Evolutionary conservation across 2,888 invertebrate species (phyloP).

Genomic region (Chrysotoxum bicinctum): DNA sequence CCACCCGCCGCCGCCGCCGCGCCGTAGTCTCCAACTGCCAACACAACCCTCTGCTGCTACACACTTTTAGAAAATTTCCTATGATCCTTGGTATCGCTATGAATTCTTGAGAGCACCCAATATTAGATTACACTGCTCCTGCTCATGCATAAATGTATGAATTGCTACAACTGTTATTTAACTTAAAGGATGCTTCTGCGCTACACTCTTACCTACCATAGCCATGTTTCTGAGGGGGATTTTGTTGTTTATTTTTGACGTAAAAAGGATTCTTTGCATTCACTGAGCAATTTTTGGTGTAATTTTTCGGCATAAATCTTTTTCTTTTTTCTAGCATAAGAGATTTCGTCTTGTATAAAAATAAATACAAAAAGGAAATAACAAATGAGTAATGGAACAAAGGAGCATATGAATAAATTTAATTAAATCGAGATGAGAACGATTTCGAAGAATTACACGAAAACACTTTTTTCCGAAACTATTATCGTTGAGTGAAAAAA

Average conservation of each 20-base stretch:
- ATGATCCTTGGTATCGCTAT: slow-evolving; percentile 39
- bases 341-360: slow-evolving; percentile 12
- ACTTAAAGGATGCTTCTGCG: slow-evolving; percentile 51
- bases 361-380: background rate
- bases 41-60: background rate
- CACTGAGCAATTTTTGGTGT: slow-evolving; percentile 69
- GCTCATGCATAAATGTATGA: slow-evolving; percentile 73
- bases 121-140: slow-evolving; percentile 69
- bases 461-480: background rate
- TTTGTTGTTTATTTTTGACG: slow-evolving; percentile 63
- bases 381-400: slow-evolving; percentile 44
- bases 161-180: slow-evolving; percentile 46
- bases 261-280: slow-evolving; percentile 68
- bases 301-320: slow-evolving; percentile 68
- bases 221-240: background rate
- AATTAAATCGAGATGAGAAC: slow-evolving; percentile 40
- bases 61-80: slow-evolving; percentile 26
- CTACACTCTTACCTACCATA: slow-evolving; percentile 3
- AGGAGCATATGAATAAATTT: slow-evolving; percentile 56
- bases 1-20: background rate
- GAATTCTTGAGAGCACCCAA: slow-evolving; percentile 55
- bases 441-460: background rate
- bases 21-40: background rate
- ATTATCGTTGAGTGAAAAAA: background rate
- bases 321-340: background rate